Evolutionary conservation across 2,113 vertebrate species (phyloP), one percentile per base, ranked within the genome.

Genomic region (Pseudopipra pipra): DNA sequence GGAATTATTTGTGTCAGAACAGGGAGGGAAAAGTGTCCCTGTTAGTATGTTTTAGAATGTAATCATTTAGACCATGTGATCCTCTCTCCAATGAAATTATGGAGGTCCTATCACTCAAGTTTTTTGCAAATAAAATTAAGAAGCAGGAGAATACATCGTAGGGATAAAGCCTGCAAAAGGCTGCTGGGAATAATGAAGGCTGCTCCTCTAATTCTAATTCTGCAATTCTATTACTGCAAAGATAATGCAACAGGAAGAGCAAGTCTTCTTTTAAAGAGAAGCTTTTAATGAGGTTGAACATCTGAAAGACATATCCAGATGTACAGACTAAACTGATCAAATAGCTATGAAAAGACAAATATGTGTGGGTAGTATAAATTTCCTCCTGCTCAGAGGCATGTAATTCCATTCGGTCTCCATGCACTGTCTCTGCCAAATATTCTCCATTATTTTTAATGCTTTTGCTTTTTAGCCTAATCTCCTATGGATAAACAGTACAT

Each of bases 241-340:
- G 56, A 90, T 81, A 94, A 82, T 72, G 31, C 23, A 92, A 75
- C 30, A 88, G 59, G 77, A 93, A 90, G 24, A 92, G 8, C 35
- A 63, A 85, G 52, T 39, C n/a, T 72, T 68, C 21, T 90, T 79
- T 90, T 88, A 81, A 96, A 96, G 30, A 66, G 47, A 81, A 92
- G 35, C 22, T 95, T 92, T 93, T 90, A 94, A 96, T 87, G 61
- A 90, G 19, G 39, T 79, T 94, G 87, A 91, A 94, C 75, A 78
- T 93, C 61, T 93, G 67, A 94, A 93, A 96, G 85, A 81, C 51
- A 46, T 61, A 85, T 80, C 51, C 87, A 94, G 82, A 94, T 84
- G 66, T 67, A 93, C 54, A 84, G 63, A 35, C 35, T 76, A 88
- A 82, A 96, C 16, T 73, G 55, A 90, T 83, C 9, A 2, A 12